These are phyloP conservation scores for Kryphioiulus occultus DNA, from an alignment of 2,888 invertebrate species.

Conservation along the genomic window DNA sequence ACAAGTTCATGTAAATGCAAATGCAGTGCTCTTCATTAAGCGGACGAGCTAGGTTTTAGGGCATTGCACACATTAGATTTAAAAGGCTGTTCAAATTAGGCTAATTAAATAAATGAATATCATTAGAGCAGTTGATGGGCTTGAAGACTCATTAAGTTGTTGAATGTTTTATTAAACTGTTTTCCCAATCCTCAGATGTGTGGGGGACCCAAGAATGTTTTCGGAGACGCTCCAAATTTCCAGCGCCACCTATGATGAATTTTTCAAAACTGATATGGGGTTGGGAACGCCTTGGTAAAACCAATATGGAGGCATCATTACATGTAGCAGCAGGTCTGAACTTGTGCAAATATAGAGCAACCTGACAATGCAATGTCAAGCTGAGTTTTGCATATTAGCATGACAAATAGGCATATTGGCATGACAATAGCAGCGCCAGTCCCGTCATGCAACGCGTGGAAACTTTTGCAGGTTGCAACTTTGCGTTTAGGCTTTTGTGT, in stretches of 20 bases:
- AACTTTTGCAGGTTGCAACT: not conserved
- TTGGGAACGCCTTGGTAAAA: not conserved
- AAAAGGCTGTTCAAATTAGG: not conserved
- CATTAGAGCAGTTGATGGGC: not conserved
- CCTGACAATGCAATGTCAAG: not conserved
- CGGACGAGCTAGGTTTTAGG: constrained; percentile 13
- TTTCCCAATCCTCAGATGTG: not conserved
- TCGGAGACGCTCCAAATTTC: no score
- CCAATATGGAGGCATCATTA: no score
- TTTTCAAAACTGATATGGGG: no score
- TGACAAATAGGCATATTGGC: no score
- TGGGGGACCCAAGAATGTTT: no score
- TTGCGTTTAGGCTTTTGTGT: not conserved
- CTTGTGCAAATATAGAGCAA: not conserved
- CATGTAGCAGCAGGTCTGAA: not conserved
- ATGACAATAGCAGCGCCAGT: not conserved
- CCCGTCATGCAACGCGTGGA: not conserved
- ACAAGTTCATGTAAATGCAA: not conserved
- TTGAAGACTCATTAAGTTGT: not conserved
- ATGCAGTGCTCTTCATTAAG: not conserved
- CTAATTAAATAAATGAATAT: constrained; percentile 6
- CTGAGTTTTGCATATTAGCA: no score
- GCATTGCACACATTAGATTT: not conserved
- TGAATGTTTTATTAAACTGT: not conserved
- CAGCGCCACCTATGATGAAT: not conserved